Evolutionary conservation across 2,113 vertebrate genomes (phyloP).

Genomic region (Empidonax traillii): DNA sequence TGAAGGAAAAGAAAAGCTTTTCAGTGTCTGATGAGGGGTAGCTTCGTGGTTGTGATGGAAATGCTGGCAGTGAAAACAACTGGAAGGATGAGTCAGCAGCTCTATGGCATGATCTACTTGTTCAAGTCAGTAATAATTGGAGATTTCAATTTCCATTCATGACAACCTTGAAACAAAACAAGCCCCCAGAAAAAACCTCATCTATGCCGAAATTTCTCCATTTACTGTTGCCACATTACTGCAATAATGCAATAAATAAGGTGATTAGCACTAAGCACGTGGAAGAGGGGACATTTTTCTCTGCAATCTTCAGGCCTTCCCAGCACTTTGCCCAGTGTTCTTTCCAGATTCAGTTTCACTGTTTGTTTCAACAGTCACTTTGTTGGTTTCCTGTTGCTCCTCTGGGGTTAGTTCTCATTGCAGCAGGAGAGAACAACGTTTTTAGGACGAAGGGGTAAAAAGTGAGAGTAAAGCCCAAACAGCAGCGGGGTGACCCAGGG

Average conservation of each 20-base stretch:
- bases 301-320: background rate
- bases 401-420: background rate
- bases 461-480: background rate
- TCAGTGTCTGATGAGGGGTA: background rate
- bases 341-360: conserved; percentile 28
- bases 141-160: background rate
- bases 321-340: background rate
- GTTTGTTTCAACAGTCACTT: background rate
- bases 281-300: background rate
- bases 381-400: conserved; percentile 14
- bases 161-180: background rate
- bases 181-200: background rate
- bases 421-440: background rate
- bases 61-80: background rate
- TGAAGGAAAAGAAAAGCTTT: background rate
- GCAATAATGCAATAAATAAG: background rate
- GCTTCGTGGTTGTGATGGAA: background rate
- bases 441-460: background rate
- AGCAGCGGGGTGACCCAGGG: background rate
- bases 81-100: background rate
- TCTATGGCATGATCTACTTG: background rate
- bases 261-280: background rate
- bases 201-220: background rate
- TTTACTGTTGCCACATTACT: background rate
- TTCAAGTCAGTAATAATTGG: background rate